Evolutionary conservation across 2,888 invertebrate species (phyloP), one percentile per base, ranked within the genome.

Genomic region (Halocaridina rubra): DNA sequence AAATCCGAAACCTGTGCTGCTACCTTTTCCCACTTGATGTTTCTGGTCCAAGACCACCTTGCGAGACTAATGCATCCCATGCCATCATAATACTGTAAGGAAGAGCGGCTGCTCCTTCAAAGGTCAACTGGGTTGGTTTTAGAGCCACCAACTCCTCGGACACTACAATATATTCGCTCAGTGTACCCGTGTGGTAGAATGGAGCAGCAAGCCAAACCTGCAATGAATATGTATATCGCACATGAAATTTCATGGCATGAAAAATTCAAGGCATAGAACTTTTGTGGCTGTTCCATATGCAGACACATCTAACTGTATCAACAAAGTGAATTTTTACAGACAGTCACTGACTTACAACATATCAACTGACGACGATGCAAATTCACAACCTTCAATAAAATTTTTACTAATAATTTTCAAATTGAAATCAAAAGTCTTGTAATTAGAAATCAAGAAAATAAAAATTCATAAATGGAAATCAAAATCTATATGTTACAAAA

Each of bases 121-220:
- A 88, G 81, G 86, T 88, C 85, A 88, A 82, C 80, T 80, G 81
- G 64, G 84, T 80, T 33, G 86, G 88, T 24, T 88, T 88, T 5
- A 53, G 87, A 74, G 71, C 92, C 89, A 91, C 91, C 85, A 90
- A 90, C 89, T 86, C 81, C 29, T 93, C 93, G 32, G 91, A 90
- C n/a, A 93, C 92, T 81, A 93, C 91, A 80, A 93, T 91, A 86
- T 92, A 92, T 89, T 93, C 93, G 7, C 93, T 91, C 90, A 93
- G 91, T 39, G 93, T 92, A 64, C 94, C 94, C 78, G 91, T 91
- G 24, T 92, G 91, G 93, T 93, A 94, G 86, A 92, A 93, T 61
- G 93, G 93, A 75, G 92, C 91, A 19, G 92, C 91, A 75, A 93
- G 90, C 92, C 93, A 94, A 32, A 94, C 93, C 86, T 87, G 79